phyloP scores from a whole-genome alignment of 2,888 invertebrate species.

The Sphaerophoria taeniata region DNA sequence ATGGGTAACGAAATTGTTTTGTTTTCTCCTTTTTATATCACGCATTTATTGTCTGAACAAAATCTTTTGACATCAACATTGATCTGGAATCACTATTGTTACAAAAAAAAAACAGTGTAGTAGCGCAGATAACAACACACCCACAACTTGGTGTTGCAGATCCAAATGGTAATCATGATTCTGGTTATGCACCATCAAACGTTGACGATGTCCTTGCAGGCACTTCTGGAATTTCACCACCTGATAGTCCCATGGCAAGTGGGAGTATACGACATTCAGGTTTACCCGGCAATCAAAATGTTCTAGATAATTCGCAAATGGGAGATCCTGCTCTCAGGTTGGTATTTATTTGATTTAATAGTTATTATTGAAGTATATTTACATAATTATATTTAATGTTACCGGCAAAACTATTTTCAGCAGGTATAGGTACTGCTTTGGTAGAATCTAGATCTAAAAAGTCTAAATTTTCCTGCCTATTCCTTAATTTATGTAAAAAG shows the following conservation, averaged over 20 bases:
- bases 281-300: slow-evolving; percentile 80
- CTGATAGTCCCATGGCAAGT: slow-evolving; percentile 83
- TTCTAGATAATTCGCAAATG: slow-evolving; percentile 81
- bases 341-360: background rate
- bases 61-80: slow-evolving; percentile 2
- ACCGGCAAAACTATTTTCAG: too few relatives aligned
- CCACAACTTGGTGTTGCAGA: slow-evolving; percentile 85
- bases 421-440: too few relatives aligned
- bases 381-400: too few relatives aligned
- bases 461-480: too few relatives aligned
- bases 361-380: too few relatives aligned
- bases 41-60: background rate
- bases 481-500: too few relatives aligned
- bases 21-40: too few relatives aligned
- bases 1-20: too few relatives aligned
- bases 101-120: slow-evolving; percentile 82
- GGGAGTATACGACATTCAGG: slow-evolving; percentile 81
- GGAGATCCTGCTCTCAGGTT: slow-evolving; percentile 82
- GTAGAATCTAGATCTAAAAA: too few relatives aligned
- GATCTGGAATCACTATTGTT: slow-evolving; percentile 12
- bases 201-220: slow-evolving; percentile 85
- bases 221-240: slow-evolving; percentile 84
- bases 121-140: slow-evolving; percentile 84
- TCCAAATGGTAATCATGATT: slow-evolving; percentile 93
- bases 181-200: slow-evolving; percentile 90